Percentiles rank a stretch among this genome's conserved stretches.
phyloP scores from a whole-genome alignment of 2,113 vertebrate species.

The Acinonyx jubatus region DNA sequence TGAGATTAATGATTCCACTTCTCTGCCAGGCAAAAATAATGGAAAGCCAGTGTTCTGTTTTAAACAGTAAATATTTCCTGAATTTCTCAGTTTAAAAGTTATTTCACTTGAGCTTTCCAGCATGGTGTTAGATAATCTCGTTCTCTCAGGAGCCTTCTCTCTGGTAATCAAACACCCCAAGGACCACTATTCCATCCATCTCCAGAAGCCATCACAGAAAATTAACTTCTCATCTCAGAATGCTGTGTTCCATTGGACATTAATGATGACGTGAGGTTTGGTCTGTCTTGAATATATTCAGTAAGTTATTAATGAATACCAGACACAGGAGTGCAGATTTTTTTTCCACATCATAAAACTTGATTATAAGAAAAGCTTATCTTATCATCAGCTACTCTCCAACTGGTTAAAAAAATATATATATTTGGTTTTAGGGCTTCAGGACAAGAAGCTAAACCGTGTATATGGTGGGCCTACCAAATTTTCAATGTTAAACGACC shows the following conservation, averaged over 20 bases:
- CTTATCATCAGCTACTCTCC: not conserved
- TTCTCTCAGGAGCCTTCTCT: not conserved
- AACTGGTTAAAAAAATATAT: not conserved
- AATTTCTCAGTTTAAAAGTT: conserved; percentile 24
- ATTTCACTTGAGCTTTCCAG: conserved; percentile 19
- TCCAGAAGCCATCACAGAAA: not conserved
- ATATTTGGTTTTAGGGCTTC: conserved; percentile 15
- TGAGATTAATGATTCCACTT: not conserved
- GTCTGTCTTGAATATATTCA: not conserved
- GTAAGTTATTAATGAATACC: not conserved
- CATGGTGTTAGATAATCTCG: not conserved
- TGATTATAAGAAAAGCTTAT: conserved; percentile 56
- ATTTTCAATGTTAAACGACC: not conserved
- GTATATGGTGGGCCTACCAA: not conserved
- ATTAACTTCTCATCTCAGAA: not conserved
- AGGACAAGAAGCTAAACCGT: not conserved
- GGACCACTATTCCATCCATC: not conserved
- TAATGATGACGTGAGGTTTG: not conserved
- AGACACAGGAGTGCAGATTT: not conserved
- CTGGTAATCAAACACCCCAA: not conserved
- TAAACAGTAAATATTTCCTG: not conserved
- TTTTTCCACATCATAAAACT: conserved; percentile 53
- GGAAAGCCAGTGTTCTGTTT: not conserved
- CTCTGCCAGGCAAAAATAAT: not conserved
- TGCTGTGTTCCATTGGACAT: not conserved